Percentiles rank a stretch among this genome's conserved stretches.
Evolutionary conservation across 2,113 vertebrate genomes (phyloP).

Genomic region (Tupaia chinensis): DNA sequence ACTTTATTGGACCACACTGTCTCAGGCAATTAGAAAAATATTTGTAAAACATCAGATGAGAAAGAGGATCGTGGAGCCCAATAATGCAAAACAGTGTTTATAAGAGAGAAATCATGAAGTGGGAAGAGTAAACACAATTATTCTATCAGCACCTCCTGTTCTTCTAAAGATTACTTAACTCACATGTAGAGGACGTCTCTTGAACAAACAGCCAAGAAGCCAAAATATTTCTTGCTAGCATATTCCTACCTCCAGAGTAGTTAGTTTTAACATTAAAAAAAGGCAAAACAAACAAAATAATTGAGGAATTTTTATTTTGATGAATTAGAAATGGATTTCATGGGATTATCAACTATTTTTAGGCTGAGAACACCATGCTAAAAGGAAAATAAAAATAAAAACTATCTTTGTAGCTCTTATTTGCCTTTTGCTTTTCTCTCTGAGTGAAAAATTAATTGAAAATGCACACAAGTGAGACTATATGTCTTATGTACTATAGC

Average conservation of each 20-base stretch:
- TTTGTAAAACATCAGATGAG: constrained; percentile 91
- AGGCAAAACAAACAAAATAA: background rate
- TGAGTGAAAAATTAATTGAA: constrained; percentile 5
- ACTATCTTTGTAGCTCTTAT: background rate
- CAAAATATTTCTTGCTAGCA: constrained; percentile 54
- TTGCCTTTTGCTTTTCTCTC: constrained; percentile 18
- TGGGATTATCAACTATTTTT: constrained; percentile 42
- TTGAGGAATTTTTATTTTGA: constrained; percentile 41
- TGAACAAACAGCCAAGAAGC: constrained; percentile 69
- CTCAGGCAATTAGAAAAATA: constrained; percentile 92
- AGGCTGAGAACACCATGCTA: constrained; percentile 1
- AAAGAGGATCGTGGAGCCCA: constrained; percentile 86
- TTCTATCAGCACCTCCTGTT: constrained; percentile 88
- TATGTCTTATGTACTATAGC: too few relatives aligned
- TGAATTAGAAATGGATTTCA: constrained; percentile 39
- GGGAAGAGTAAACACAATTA: constrained; percentile 88
- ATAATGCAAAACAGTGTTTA: constrained; percentile 89
- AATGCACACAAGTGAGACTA: background rate
- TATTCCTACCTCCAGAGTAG: background rate
- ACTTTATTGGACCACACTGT: constrained; percentile 92
- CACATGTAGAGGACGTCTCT: constrained; percentile 72
- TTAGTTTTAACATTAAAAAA: background rate
- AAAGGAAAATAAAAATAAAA: background rate
- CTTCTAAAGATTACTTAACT: constrained; percentile 84
- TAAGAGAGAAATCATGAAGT: constrained; percentile 88